Percentiles rank a stretch among this genome's conserved stretches.
Conservation (phyloP, 2,113 vertebrate genomes). For the Cygnus buccinator region DNA sequence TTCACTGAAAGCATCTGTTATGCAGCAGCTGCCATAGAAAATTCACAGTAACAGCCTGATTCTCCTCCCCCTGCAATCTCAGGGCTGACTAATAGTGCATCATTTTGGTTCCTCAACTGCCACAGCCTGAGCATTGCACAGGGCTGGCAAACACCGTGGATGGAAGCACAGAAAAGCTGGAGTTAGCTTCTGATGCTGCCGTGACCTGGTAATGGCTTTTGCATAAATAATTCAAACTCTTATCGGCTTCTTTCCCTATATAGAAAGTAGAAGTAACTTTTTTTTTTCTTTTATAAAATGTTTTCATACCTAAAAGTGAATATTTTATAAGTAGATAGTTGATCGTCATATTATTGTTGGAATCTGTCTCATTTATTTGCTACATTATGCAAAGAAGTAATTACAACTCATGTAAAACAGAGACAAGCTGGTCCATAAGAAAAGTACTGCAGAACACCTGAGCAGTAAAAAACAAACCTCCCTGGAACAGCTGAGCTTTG, state of each 20-base stretch:
- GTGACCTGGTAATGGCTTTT: slow-evolving; percentile 2
- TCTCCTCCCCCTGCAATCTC: not conserved
- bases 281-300: not conserved
- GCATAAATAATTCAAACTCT: not conserved
- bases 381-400: not conserved
- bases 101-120: slow-evolving; percentile 4
- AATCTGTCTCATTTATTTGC: not conserved
- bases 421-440: not conserved
- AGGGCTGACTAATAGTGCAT: not conserved
- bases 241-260: not conserved
- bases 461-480: not conserved
- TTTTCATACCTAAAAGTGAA: not conserved
- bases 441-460: not conserved
- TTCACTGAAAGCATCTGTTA: not conserved
- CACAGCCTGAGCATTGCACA: not conserved
- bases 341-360: not conserved
- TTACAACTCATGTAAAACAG: not conserved
- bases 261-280: not conserved
- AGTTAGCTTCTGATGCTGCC: not conserved
- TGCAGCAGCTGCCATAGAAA: not conserved
- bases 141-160: not conserved
- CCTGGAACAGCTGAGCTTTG: not conserved
- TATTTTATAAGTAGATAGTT: not conserved
- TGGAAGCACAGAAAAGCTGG: not conserved
- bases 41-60: not conserved